Evolutionary conservation across 2,888 invertebrate genomes (phyloP).

Genomic region (Mesoligia furuncula): DNA sequence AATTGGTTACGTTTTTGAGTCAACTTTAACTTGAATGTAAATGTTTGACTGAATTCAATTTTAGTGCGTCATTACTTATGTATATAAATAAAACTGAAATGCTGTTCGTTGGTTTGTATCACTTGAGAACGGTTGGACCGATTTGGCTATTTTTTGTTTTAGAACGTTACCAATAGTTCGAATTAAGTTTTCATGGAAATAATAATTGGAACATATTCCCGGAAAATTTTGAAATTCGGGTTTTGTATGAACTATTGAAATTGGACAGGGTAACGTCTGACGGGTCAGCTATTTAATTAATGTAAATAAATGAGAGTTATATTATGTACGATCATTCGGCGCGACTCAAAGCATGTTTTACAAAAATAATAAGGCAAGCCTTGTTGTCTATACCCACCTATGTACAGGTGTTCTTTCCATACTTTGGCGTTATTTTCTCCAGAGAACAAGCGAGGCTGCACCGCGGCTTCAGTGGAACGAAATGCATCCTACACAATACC

Average conservation of each 20-base stretch:
- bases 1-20: conserved; percentile 41
- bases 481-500: conserved; percentile 75
- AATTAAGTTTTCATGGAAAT: neutral
- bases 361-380: conserved; percentile 27
- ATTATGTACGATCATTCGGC: neutral
- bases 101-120: neutral
- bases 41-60: conserved; percentile 26
- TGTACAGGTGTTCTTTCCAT: neutral
- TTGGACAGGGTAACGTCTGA: neutral
- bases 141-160: neutral
- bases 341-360: neutral
- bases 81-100: neutral
- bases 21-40: conserved; percentile 22
- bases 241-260: neutral
- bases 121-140: neutral
- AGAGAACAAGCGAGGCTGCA: conserved; percentile 67
- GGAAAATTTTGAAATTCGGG: neutral
- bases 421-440: conserved; percentile 33
- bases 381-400: neutral
- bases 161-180: neutral
- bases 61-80: neutral
- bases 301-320: neutral
- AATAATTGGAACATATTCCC: neutral
- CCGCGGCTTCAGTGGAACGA: conserved; percentile 76
- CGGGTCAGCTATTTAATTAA: neutral